phyloP scores from a whole-genome alignment of 2,888 invertebrate species.

The Gymnocheta viridis region DNA sequence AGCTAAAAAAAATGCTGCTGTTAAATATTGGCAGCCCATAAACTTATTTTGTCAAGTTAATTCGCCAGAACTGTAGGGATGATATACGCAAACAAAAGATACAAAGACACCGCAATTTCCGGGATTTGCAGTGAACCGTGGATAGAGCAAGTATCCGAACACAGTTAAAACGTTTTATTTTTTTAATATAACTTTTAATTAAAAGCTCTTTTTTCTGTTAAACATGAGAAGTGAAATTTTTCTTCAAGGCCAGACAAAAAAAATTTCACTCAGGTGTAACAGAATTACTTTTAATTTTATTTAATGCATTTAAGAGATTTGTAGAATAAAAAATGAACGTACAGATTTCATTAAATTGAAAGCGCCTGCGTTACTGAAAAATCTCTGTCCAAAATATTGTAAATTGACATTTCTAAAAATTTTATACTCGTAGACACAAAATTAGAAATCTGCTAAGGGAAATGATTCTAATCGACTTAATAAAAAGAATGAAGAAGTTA shows the following conservation, averaged over 20 bases:
- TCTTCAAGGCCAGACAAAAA: not conserved
- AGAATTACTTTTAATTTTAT: slow-evolving; percentile 5
- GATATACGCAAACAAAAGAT: not conserved
- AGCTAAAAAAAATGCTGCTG: not conserved
- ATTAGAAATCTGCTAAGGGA: too few relatives aligned
- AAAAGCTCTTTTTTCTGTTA: not conserved
- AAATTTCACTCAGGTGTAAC: too few relatives aligned
- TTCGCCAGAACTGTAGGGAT: not conserved
- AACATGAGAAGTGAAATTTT: not conserved
- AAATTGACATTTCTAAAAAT: too few relatives aligned
- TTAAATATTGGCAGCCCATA: not conserved
- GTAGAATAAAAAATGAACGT: not conserved
- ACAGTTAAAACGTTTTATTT: too few relatives aligned
- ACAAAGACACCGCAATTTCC: not conserved
- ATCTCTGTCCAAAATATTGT: not conserved
- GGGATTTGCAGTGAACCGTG: not conserved
- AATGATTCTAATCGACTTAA: too few relatives aligned
- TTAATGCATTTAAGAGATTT: slow-evolving; percentile 9
- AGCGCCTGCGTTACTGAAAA: not conserved
- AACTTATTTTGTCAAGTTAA: not conserved
- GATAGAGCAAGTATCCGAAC: not conserved
- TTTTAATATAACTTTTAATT: too few relatives aligned
- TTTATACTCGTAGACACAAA: too few relatives aligned
- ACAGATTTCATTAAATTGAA: slow-evolving; percentile 13
- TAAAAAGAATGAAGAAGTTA: too few relatives aligned